Evolutionary conservation across 1,140 invertebrate genomes (phyloP), one percentile per base, ranked within the genome.

Genomic region (Lycorma delicatula): DNA sequence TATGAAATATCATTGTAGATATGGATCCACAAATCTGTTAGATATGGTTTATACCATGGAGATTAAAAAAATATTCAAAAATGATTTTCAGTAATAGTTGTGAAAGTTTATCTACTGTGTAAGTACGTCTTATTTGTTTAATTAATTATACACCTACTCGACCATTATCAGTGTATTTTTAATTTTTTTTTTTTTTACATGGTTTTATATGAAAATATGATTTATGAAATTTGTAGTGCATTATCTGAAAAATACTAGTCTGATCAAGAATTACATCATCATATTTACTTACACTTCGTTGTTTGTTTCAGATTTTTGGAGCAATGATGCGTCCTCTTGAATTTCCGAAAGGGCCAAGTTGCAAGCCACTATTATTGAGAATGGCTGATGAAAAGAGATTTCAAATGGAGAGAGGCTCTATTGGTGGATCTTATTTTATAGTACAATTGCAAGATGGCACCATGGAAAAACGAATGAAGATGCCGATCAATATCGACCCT

Each of bases 321-420:
- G 85, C 88, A 13, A 76, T 98, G 58, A 97, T 97, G 91, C 79
- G 91, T 61, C 95, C 95, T 1, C 72, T 98, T 7, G 91, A 85
- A 64, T 89, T 80, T 70, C 83, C 80, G 1, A 86, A 84, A 72
- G 76, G 71, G 23, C 79, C 80, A 3, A 81, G 78, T 9, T 81
- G 84, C 13, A 89, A 86, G 68, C 86, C 87, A 1, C 70, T 89
- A 9, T 75, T 93, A 41, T 88, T 92, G 71, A 74, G 89, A 57
- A 91, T 93, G 86, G 90, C 90, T 1, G 90, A 93, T 72, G 89
- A 93, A 64, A 90, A 92, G 63, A 77, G 85, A 49, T 79, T 89
- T 63, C 87, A 90, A 73, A 85, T 92, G 84, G 88, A 92, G 71
- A 74, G 87, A 31, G 87, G 89, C 0, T 90, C 87, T 9, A 86